These are phyloP conservation scores for Epinephelus lanceolatus DNA, from an alignment of 2,113 vertebrate species.

Conservation along the genomic window DNA sequence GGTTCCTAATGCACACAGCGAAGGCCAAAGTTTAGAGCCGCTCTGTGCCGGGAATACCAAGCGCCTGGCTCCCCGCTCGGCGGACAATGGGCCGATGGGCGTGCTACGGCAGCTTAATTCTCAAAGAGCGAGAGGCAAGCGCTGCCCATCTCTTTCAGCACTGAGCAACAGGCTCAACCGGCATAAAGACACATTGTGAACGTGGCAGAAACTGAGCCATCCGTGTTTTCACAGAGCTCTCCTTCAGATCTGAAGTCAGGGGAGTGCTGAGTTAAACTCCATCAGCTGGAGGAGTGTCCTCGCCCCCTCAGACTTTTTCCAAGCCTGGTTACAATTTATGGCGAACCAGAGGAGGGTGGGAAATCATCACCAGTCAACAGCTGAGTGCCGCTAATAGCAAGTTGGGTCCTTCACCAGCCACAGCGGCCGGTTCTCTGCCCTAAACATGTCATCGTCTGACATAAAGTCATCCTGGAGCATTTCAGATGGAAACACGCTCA, in stretches of 20 bases:
- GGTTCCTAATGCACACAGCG: conserved; percentile 78
- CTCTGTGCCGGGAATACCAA: conserved; percentile 87
- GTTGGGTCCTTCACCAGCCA: not conserved
- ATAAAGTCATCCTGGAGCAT: not conserved
- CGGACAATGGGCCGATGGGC: conserved; percentile 80
- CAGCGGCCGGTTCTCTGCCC: not conserved
- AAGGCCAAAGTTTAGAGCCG: conserved; percentile 80
- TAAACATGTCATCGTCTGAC: not conserved
- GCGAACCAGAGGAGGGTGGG: not conserved
- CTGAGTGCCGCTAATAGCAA: not conserved
- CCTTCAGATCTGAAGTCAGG: not conserved
- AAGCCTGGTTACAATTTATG: not conserved
- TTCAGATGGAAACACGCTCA: not conserved
- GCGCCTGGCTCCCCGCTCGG: conserved; percentile 56
- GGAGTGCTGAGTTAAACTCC: not conserved
- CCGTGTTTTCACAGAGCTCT: conserved; percentile 47
- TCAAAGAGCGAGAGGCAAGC: conserved; percentile 74
- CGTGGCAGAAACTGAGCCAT: conserved; percentile 75
- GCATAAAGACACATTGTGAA: conserved; percentile 79
- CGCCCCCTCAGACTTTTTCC: not conserved
- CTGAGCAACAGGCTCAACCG: conserved; percentile 67
- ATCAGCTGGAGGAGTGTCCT: not conserved
- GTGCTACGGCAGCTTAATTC: conserved; percentile 78
- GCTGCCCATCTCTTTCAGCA: conserved; percentile 76
- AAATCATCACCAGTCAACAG: not conserved